Percentiles rank a stretch among this genome's conserved stretches.
Evolutionary conservation across 2,113 vertebrate genomes (phyloP).

Genomic region (Megaceryle maxima): DNA sequence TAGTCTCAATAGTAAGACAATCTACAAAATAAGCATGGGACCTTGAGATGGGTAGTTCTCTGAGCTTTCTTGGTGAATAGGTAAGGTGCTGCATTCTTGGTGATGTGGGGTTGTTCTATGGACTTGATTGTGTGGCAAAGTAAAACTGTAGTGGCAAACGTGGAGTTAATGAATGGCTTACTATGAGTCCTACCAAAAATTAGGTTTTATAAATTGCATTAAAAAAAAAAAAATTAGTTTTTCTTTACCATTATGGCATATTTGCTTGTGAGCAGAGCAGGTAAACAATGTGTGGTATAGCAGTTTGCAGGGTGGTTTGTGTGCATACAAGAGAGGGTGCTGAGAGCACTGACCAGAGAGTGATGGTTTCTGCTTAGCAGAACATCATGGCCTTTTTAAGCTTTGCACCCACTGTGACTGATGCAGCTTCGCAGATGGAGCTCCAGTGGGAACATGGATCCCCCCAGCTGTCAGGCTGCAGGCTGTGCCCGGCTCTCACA

Average conservation of each 20-base stretch:
- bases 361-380: too few species aligned
- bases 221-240: background rate
- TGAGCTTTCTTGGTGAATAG: background rate
- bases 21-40: background rate
- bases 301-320: too few species aligned
- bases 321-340: too few species aligned
- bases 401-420: too few species aligned
- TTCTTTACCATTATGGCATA: background rate
- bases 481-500: too few species aligned
- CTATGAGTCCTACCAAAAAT: background rate
- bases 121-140: background rate
- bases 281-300: too few species aligned
- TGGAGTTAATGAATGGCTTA: background rate
- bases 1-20: background rate
- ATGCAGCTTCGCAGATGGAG: too few species aligned
- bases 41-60: background rate
- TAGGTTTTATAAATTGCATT: background rate
- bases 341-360: too few species aligned
- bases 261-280: background rate
- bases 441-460: too few species aligned
- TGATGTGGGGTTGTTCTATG: background rate
- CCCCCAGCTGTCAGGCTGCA: too few species aligned
- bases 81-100: background rate
- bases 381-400: too few species aligned
- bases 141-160: background rate